Percentiles rank a stretch among this genome's conserved stretches.
These are phyloP conservation scores for Ceratitis capitata DNA, from an alignment of 1,140 invertebrate genomes.

Conservation along the genomic window DNA sequence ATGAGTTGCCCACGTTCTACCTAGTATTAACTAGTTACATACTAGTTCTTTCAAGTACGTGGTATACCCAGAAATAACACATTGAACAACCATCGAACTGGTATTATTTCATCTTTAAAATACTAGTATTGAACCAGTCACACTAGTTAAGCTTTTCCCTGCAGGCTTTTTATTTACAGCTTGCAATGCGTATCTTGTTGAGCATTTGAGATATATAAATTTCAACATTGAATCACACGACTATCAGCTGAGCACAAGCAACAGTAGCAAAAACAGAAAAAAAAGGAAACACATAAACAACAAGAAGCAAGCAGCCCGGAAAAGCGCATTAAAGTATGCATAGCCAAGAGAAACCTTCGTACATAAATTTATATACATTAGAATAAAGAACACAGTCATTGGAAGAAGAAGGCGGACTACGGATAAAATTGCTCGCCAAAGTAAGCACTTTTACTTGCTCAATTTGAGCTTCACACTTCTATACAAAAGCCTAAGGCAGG, in stretches of 20 bases:
- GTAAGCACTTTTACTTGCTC: conserved; percentile 63
- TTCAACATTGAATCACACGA: conserved; percentile 27
- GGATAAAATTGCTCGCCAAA: conserved; percentile 44
- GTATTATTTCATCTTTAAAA: no score
- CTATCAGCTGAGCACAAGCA: background rate
- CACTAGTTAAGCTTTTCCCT: no score
- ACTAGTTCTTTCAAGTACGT: no score
- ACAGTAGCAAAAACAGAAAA: background rate
- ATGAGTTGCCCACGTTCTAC: no score
- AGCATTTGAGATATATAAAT: conserved; percentile 9
- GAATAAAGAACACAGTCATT: background rate
- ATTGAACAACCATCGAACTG: no score
- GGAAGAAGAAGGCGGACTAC: background rate
- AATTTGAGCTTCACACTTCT: conserved; percentile 65
- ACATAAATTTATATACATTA: background rate
- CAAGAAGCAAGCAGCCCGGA: conserved; percentile 1
- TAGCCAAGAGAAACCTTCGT: no score
- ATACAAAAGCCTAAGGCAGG: conserved; percentile 23
- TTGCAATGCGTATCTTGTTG: background rate
- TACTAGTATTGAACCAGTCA: no score
- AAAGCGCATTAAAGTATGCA: conserved; percentile 33
- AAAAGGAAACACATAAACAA: background rate
- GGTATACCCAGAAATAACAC: no score
- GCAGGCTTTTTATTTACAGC: no score
- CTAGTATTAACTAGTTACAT: no score